Evolutionary conservation across 2,797 vertebrate genomes (phyloP).

Genomic region (Poecilia gillii): DNA sequence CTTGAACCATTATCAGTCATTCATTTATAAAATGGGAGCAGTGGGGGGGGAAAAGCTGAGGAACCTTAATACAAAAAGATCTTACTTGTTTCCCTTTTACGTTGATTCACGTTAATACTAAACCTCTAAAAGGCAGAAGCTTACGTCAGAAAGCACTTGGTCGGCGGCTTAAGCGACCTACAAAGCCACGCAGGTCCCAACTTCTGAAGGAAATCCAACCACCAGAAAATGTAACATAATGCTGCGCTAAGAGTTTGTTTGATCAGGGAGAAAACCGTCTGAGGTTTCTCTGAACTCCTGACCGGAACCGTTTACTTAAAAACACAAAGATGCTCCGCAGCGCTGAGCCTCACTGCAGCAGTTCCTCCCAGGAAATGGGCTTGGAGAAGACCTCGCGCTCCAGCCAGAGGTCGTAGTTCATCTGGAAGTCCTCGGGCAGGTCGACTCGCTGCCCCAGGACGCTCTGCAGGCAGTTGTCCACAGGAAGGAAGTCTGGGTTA

Average conservation of each 20-base stretch:
- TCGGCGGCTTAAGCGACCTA: conserved; percentile 17
- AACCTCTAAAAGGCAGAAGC: conserved; percentile 41
- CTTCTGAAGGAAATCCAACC: conserved; percentile 16
- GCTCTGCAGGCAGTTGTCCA: conserved; percentile 97
- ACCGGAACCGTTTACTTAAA: conserved; percentile 3
- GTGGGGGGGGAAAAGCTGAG: conserved; percentile 5
- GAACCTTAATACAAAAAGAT: conserved; percentile 21
- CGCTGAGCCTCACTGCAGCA: conserved; percentile 81
- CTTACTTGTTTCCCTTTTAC: not conserved
- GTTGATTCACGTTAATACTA: conserved; percentile 27
- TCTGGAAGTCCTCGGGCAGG: conserved; percentile 92
- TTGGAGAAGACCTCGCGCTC: conserved; percentile 97
- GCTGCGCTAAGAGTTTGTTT: conserved; percentile 12
- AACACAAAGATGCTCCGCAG: not conserved
- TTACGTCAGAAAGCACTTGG: conserved; percentile 42
- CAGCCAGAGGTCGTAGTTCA: conserved; percentile 96
- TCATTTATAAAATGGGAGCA: conserved; percentile 21
- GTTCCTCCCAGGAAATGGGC: conserved; percentile 96
- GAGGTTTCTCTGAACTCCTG: conserved; percentile 33
- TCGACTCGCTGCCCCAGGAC: conserved; percentile 92
- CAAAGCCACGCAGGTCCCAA: conserved; percentile 20
- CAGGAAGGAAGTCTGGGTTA: conserved; percentile 89
- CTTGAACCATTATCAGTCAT: conserved; percentile 21
- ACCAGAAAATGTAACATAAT: conserved; percentile 14
- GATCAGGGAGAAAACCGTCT: conserved; percentile 14